Conservation (phyloP, 2,797 vertebrate genomes). For the Lepus oiostolus region DNA sequence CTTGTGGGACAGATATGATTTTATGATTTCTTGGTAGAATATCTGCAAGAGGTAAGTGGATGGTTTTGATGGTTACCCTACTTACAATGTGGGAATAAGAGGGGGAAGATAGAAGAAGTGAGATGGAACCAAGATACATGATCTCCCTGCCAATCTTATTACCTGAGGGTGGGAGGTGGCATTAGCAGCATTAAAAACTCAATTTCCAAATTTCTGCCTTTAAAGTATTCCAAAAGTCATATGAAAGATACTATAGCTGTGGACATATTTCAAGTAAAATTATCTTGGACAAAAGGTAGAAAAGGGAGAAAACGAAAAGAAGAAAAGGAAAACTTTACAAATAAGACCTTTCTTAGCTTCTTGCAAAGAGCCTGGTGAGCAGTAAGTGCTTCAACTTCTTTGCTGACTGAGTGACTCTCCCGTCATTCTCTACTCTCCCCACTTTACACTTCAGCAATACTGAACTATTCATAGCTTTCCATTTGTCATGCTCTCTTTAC, state of each 20-base stretch:
- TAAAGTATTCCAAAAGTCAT: not conserved
- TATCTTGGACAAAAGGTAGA: constrained; percentile 19
- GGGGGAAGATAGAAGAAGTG: not conserved
- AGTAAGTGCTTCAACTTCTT: not conserved
- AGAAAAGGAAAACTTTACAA: not conserved
- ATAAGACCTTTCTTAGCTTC: not conserved
- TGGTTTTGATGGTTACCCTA: not conserved
- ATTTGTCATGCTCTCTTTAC: not conserved
- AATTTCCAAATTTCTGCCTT: constrained; percentile 37
- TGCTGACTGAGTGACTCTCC: not conserved
- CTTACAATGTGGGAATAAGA: not conserved
- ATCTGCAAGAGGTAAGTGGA: not conserved
- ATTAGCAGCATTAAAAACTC: constrained; percentile 24
- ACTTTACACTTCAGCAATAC: not conserved
- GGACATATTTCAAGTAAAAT: not conserved
- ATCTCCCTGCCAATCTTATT: not conserved
- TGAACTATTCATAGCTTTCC: not conserved
- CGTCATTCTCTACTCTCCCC: not conserved
- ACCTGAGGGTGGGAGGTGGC: not conserved
- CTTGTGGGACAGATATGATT: not conserved
- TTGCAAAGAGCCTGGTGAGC: not conserved
- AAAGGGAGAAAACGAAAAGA: not conserved
- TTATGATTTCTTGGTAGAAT: not conserved
- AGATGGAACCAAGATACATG: not conserved
- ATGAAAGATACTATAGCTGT: not conserved